These are phyloP conservation scores for Mastigias papua DNA, from an alignment of 30 jellyfish, hydroid and myxozoan genomes.

Conservation along the genomic window DNA sequence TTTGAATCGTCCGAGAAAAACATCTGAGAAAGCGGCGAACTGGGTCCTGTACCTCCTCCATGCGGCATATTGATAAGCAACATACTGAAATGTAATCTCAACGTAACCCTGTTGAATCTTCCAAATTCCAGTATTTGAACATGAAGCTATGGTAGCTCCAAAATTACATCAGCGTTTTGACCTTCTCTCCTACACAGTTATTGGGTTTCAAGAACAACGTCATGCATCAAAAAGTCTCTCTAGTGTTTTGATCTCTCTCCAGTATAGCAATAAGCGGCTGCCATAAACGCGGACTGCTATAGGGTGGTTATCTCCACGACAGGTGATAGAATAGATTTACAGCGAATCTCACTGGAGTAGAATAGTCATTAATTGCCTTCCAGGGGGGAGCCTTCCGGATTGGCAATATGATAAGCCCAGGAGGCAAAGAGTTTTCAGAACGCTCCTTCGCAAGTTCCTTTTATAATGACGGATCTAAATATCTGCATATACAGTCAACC, in stretches of 20 bases:
- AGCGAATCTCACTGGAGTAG: neutral
- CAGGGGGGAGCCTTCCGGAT: constrained; percentile 56
- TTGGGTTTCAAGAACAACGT: neutral
- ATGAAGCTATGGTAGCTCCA: neutral
- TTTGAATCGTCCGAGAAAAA: constrained; percentile 38
- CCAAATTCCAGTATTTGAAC: neutral
- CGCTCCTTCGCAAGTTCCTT: neutral
- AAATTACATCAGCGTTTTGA: neutral
- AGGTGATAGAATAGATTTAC: neutral
- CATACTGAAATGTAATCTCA: neutral
- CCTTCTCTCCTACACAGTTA: neutral
- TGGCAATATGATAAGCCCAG: constrained; percentile 37
- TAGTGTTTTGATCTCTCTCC: neutral
- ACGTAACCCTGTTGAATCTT: neutral
- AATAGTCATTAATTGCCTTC: constrained; percentile 42
- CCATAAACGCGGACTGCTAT: neutral
- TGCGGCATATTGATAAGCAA: constrained; percentile 29
- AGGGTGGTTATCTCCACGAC: neutral
- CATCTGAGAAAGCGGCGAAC: constrained; percentile 54
- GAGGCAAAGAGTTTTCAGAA: constrained; percentile 12
- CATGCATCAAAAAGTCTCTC: neutral
- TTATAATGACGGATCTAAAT: neutral
- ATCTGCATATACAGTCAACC: too few relatives aligned
- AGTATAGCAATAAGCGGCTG: neutral
- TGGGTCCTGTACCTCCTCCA: constrained; percentile 30